These are phyloP conservation scores for Zoanthus sociatus DNA, from an alignment of 92 coral and sea anemone species.

Conservation along the genomic window DNA sequence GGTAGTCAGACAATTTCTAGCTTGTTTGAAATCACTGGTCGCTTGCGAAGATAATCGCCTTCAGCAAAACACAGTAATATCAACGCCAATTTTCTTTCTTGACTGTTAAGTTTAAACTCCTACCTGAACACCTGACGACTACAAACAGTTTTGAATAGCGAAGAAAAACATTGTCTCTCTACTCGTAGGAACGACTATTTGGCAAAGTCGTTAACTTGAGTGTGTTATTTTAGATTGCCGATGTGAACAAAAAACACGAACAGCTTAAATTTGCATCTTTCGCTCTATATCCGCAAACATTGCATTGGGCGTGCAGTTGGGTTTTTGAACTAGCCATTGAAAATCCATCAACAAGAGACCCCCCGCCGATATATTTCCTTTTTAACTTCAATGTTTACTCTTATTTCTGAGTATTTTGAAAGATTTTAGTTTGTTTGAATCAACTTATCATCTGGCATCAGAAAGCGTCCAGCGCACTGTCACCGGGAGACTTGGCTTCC, in stretches of 20 bases:
- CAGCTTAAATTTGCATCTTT: conserved; percentile 46
- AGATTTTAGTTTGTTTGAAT: conserved; percentile 14
- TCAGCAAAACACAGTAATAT: neutral
- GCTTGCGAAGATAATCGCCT: neutral
- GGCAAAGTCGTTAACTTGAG: neutral
- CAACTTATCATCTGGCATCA: conserved; percentile 19
- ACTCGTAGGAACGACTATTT: neutral
- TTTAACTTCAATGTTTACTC: conserved; percentile 28
- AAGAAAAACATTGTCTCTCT: neutral
- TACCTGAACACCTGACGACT: neutral
- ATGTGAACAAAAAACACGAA: conserved; percentile 3
- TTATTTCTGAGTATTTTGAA: conserved; percentile 19
- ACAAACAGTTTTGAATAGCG: neutral
- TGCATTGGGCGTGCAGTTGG: conserved; percentile 28
- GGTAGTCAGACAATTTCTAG: neutral
- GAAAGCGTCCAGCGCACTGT: neutral
- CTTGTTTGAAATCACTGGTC: conserved; percentile 22
- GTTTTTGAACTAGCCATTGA: conserved; percentile 30
- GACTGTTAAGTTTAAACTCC: conserved; percentile 2
- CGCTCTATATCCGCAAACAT: conserved; percentile 14
- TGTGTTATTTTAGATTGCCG: neutral
- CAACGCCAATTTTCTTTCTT: neutral
- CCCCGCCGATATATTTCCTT: conserved; percentile 22
- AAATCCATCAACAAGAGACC: conserved; percentile 39
- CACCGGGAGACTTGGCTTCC: neutral